phyloP scores from a whole-genome alignment of 2,113 vertebrate genomes.

The Ailuropoda melanoleuca region DNA sequence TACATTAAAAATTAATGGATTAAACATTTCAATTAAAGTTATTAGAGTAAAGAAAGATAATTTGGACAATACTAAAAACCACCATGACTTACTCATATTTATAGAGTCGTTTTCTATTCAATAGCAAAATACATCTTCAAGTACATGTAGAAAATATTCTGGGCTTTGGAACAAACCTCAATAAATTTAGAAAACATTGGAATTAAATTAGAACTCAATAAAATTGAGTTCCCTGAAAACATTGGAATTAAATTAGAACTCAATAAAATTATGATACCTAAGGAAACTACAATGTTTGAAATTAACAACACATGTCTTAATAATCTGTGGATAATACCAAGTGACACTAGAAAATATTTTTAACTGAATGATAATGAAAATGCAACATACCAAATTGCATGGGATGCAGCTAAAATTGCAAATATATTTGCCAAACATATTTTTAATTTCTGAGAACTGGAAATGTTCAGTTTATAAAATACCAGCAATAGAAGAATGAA shows the following conservation, averaged over 20 bases:
- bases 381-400: neutral
- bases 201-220: constrained; percentile 20
- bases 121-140: neutral
- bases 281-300: neutral
- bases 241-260: constrained; percentile 21
- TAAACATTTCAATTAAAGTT: neutral
- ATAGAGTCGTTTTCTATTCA: neutral
- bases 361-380: neutral
- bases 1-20: neutral
- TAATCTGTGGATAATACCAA: neutral
- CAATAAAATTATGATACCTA: neutral
- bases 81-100: neutral
- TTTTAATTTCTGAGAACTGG: neutral
- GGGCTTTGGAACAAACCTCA: neutral
- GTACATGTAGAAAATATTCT: neutral
- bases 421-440: neutral
- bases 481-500: neutral
- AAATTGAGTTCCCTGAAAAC: too few species aligned
- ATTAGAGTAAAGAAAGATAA: neutral
- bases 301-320: neutral
- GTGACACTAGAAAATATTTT: constrained; percentile 15
- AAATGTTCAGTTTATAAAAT: constrained; percentile 10
- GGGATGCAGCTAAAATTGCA: neutral
- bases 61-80: neutral
- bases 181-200: neutral